Base-by-base conservation (phyloP, 2,888 invertebrate species). In the Shargacucullia verbasci region DNA sequence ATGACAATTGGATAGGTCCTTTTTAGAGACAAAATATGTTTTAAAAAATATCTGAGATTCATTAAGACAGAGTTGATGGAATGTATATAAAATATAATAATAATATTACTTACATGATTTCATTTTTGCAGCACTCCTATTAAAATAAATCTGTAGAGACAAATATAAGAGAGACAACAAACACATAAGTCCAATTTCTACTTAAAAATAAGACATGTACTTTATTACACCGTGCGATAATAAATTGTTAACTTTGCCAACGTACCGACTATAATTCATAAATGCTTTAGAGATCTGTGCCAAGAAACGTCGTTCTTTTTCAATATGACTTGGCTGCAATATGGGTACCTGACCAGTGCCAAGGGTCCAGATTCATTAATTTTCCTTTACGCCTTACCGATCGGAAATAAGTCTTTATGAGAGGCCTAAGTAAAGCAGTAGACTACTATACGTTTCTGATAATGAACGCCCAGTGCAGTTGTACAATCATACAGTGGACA, bases 231-330 rank as follows among this genome's bases (percentile, higher is more conserved):
- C 54, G 49, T 33, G 69, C 47, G 54, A 65, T 69, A 69, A 72
- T 75, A 75, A 72, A 73, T 75, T 69, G 69, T 72, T 56, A 69
- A 75, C 38, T 75, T 72, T 54, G 73, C 69, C 73, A 75, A 52
- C 48, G 47, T 45, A 37, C 69, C 31, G 46, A 66, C 50, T 39
- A 75, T 73, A 75, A 75, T 58, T 73, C 76, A 73, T 75, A 72
- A 68, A 73, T 72, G 73, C 73, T 72, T 72, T 75, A 50, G 64
- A 75, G 53, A 59, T 38, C 56, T 37, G 57, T 76, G 73, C 73
- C 73, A 73, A 73, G 62, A 75, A 50, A 34, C 27, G 41, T 64
- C 31, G 41, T 71, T 59, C 60, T 75, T 73, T 72, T 72, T 58
- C 69, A 57, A 62, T 69, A 69, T 45, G 59, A 74, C 63, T 73